Conservation (phyloP, 2,113 vertebrate genomes). For the Puma concolor region DNA sequence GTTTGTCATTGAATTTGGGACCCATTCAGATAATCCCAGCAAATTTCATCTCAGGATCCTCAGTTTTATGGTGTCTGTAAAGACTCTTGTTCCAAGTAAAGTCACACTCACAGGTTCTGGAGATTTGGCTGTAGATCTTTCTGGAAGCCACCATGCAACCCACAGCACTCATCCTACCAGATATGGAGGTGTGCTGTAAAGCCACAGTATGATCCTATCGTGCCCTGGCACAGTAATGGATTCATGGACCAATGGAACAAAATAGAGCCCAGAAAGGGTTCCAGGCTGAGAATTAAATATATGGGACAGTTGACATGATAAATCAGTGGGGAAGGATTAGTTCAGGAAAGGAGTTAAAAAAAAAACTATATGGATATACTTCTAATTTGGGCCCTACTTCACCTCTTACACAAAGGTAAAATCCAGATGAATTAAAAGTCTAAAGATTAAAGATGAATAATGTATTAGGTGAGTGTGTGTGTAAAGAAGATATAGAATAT, state of each 20-base stretch:
- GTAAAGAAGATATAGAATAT: not conserved
- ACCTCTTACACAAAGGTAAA: not conserved
- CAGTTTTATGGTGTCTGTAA: not conserved
- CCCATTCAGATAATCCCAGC: not conserved
- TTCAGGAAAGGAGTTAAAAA: not conserved
- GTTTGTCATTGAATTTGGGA: not conserved
- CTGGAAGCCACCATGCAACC: not conserved
- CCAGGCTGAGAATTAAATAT: not conserved
- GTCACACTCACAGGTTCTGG: not conserved
- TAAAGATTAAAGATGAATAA: not conserved
- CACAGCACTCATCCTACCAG: not conserved
- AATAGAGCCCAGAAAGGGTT: not conserved
- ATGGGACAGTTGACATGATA: not conserved
- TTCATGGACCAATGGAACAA: not conserved
- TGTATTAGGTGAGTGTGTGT: not conserved
- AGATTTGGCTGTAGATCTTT: not conserved
- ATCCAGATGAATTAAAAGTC: not conserved
- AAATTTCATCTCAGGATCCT: not conserved
- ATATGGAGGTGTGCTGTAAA: not conserved
- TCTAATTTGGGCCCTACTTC: not conserved
- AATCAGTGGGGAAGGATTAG: not conserved
- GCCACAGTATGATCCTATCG: not conserved
- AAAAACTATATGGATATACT: not conserved
- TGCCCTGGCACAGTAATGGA: not conserved
- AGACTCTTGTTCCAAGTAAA: too few species aligned